Conservation (phyloP, 2,113 vertebrate genomes). For the Bubalus kerabau region DNA sequence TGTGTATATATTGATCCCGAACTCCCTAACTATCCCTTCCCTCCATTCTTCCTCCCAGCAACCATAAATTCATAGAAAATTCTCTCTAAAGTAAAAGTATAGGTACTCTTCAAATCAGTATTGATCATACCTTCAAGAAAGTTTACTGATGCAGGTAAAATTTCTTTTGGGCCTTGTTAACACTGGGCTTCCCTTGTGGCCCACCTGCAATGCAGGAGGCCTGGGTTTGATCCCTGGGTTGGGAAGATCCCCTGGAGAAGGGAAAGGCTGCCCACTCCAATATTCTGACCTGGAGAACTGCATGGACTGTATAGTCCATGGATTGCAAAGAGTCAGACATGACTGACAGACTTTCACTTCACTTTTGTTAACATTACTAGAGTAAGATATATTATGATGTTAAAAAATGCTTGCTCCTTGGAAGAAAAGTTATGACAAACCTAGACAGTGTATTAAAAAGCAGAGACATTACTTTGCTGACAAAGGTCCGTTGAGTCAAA, state of each 20-base stretch:
- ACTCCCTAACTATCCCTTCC: background rate
- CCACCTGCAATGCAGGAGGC: background rate
- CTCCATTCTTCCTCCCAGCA: background rate
- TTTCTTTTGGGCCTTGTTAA: background rate
- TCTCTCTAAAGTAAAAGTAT: background rate
- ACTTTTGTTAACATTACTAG: background rate
- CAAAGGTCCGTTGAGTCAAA: background rate
- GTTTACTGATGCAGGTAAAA: background rate
- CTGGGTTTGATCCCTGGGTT: background rate
- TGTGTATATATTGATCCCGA: background rate
- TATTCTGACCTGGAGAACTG: background rate
- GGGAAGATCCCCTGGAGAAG: background rate
- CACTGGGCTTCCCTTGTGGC: background rate
- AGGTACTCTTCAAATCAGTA: background rate
- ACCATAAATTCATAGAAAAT: background rate
- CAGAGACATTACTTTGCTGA: background rate
- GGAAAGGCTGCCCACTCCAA: background rate
- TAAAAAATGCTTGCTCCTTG: background rate
- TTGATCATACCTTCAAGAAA: background rate
- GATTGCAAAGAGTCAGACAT: background rate
- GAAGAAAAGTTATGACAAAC: background rate
- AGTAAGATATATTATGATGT: background rate
- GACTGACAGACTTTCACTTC: background rate
- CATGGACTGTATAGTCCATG: background rate
- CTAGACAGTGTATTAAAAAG: background rate